phyloP scores from a whole-genome alignment of 2,113 vertebrate genomes.

The Piprites chloris region DNA sequence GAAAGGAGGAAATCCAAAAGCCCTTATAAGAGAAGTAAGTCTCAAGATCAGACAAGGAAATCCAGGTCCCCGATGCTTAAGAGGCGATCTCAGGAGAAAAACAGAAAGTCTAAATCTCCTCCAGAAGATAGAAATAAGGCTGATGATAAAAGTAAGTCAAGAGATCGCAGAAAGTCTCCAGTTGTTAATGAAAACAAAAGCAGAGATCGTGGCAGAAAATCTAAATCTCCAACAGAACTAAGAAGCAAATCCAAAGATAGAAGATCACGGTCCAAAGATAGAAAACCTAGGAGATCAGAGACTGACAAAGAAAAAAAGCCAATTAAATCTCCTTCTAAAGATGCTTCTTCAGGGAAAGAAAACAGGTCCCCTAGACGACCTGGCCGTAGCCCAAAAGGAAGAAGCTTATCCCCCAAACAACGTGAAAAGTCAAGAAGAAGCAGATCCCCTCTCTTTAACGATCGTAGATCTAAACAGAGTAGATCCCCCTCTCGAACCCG shows the following conservation, averaged over 20 bases:
- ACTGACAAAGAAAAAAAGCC: conserved; percentile 87
- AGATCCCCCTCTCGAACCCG: conserved; percentile 85
- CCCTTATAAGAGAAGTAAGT: conserved; percentile 79
- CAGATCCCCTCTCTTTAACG: conserved; percentile 73
- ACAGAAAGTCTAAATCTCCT: conserved; percentile 76
- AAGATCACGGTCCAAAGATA: conserved; percentile 83
- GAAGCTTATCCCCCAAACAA: conserved; percentile 86
- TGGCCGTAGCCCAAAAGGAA: conserved; percentile 79
- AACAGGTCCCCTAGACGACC: conserved; percentile 89
- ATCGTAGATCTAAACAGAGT: conserved; percentile 83
- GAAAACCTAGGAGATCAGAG: conserved; percentile 82
- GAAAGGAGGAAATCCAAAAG: conserved; percentile 86
- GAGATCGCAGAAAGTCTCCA: conserved; percentile 80
- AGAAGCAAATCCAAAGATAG: conserved; percentile 80
- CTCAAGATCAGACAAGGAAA: conserved; percentile 83
- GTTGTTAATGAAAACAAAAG: conserved; percentile 77
- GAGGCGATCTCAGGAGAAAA: conserved; percentile 78
- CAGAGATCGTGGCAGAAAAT: conserved; percentile 83
- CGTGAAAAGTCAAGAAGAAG: conserved; percentile 79
- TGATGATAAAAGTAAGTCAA: conserved; percentile 75
- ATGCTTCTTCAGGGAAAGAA: conserved; percentile 95
- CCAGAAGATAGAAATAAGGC: conserved; percentile 72
- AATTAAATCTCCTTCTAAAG: conserved; percentile 94
- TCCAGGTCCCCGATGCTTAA: conserved; percentile 78
- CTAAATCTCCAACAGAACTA: conserved; percentile 78